Base-by-base conservation (phyloP, 1,140 invertebrate genomes). In the Ridgeia piscesae region DNA sequence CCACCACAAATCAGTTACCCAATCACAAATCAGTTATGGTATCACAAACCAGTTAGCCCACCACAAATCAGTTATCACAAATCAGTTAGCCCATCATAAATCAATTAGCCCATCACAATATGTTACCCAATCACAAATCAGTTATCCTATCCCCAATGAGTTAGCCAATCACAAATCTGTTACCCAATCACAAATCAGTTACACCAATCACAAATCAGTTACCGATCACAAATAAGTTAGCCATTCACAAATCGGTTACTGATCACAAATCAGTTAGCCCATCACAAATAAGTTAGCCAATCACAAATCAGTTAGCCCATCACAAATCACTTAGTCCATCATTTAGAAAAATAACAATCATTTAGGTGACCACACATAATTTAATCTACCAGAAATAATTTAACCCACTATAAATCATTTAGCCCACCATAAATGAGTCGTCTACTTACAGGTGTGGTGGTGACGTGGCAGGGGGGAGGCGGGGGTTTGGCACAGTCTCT, bases 401-500 rank as follows among this genome's bases (percentile, higher is more conserved):
- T 42, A 42, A 6, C 42, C 42, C 42, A 42, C 42, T 42, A 42
- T 42, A 89, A 89, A 89, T 89, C 4, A 4, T 89, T 89, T 6
- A 33, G n/a, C 34, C 4, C 4, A 89, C 88, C 17, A 33, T 33
- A 6, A 6, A 8, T 33, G 34, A 6, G 42, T 6, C 42, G 4
- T 33, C 9, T 34, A 92, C 93, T 91, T 91, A 93, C 93, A 0
- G 89, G 92, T 58, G 34, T 91, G 0, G 34, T 90, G 14, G 35
- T 33, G 9, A 94, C 92, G 90, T 95, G 95, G 91, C 93, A 95
- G 17, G 95, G 95, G 89, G 95, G 95, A 33, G 95, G 94, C 0
- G 95, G 96, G 50, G 96, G 96, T 93, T 96, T 96, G 34, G 95
- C 95, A 95, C 95, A 96, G 93, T 96, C 96, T 92, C 95, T 94